phyloP scores from a whole-genome alignment of 2,113 vertebrate species.

The Glaucidium brasilianum region DNA sequence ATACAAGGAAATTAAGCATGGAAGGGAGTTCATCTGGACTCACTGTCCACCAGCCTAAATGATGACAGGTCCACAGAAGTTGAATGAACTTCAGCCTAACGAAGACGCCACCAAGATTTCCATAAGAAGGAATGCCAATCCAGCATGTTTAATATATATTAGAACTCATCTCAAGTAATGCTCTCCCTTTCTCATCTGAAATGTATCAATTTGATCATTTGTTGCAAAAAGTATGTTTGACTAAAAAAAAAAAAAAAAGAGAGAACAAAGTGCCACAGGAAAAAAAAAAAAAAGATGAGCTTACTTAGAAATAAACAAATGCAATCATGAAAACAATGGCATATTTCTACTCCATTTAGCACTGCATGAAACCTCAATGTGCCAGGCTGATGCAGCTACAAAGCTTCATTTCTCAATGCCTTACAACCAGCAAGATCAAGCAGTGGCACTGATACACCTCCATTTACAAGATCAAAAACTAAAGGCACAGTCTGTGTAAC shows the following conservation, averaged over 20 bases:
- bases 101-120: not conserved
- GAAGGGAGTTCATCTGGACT: not conserved
- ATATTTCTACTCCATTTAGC: slow-evolving; percentile 33
- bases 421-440: not conserved
- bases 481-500: not conserved
- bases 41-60: not conserved
- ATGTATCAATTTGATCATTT: not conserved
- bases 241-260: not conserved
- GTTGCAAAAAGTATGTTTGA: not conserved
- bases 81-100: not conserved
- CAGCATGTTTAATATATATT: not conserved
- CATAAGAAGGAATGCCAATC: not conserved
- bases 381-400: not conserved
- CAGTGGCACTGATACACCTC: not conserved
- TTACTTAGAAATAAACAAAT: slow-evolving; percentile 8
- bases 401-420: not conserved
- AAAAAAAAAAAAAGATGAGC: not conserved
- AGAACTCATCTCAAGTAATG: not conserved
- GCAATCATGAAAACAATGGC: not conserved
- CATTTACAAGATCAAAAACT: not conserved
- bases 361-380: not conserved
- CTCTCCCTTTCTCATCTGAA: not conserved
- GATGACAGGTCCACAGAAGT: not conserved
- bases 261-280: not conserved
- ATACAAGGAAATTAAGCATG: not conserved